These are phyloP conservation scores for Amphilophus citrinellus DNA, from an alignment of 2,113 vertebrate species.

Conservation along the genomic window DNA sequence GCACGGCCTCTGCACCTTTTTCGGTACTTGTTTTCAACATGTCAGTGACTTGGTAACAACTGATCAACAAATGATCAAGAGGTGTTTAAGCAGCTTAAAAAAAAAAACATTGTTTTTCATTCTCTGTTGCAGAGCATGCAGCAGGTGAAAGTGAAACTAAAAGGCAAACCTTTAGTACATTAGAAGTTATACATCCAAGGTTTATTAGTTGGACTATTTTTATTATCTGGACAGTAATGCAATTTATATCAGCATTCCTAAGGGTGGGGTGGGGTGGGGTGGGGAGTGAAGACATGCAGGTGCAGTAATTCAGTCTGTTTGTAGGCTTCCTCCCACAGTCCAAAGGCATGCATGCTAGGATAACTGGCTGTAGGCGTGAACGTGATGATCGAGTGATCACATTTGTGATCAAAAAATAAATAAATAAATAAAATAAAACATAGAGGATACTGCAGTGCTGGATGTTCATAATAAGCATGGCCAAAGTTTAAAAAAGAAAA, in stretches of 20 bases:
- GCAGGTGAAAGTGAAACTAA: not conserved
- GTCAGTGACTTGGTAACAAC: accelerated
- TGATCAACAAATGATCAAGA: no score
- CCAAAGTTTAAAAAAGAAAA: not conserved
- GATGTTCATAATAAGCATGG: no score
- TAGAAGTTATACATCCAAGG: not conserved
- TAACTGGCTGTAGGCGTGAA: not conserved
- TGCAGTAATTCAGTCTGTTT: no score
- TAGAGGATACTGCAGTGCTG: no score
- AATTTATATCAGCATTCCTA: not conserved
- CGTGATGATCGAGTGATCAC: not conserved
- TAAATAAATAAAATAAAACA: accelerated
- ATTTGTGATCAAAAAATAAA: not conserved
- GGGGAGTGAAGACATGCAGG: no score
- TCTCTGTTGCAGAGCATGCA: no score
- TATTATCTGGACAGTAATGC: not conserved
- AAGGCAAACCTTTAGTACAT: not conserved
- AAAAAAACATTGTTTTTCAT: not conserved
- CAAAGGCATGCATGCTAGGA: no score
- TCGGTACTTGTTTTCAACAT: not conserved
- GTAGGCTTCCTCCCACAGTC: no score
- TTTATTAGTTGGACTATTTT: not conserved
- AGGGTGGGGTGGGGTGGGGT: not conserved
- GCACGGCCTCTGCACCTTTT: not conserved
- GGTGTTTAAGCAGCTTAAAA: not conserved